Conservation (phyloP, 2,888 invertebrate species). For the Hedya salicella region DNA sequence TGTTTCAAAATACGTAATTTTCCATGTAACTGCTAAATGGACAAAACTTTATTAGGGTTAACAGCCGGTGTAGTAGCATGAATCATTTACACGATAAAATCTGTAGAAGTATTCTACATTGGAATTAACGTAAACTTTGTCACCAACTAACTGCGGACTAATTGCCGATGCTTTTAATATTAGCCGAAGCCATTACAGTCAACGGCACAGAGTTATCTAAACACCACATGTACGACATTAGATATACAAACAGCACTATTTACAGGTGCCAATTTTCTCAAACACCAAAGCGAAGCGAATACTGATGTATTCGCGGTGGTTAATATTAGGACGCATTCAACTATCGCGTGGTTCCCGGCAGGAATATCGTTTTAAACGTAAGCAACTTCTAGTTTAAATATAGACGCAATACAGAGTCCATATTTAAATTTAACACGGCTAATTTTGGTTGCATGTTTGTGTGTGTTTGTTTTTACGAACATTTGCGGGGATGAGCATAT, state of each 20-base stretch:
- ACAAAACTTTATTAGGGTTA: conserved; percentile 20
- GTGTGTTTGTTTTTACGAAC: not conserved
- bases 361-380: conserved; percentile 26
- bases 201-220: not conserved
- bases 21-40: conserved; percentile 22
- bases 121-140: not conserved
- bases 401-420: conserved; percentile 23
- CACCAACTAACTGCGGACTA: not conserved
- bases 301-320: conserved; percentile 20
- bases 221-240: conserved; percentile 26
- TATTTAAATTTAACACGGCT: conserved; percentile 22
- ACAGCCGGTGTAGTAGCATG: conserved; percentile 6
- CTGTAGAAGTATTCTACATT: not conserved
- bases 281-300: conserved; percentile 19
- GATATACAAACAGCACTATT: conserved; percentile 32
- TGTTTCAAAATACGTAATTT: conserved; percentile 4
- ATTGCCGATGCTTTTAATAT: conserved; percentile 3
- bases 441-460: not conserved
- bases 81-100: conserved; percentile 17
- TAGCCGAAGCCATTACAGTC: conserved; percentile 5
- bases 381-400: conserved; percentile 20
- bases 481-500: not conserved
- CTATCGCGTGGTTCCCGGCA: conserved; percentile 9
- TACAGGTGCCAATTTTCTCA: conserved; percentile 37
- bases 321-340: conserved; percentile 39